A percentile compares a stretch with the other conserved stretches of the same genome.
Conservation (phyloP, 2,888 invertebrate species). For the Dicyrtomina minuta region DNA sequence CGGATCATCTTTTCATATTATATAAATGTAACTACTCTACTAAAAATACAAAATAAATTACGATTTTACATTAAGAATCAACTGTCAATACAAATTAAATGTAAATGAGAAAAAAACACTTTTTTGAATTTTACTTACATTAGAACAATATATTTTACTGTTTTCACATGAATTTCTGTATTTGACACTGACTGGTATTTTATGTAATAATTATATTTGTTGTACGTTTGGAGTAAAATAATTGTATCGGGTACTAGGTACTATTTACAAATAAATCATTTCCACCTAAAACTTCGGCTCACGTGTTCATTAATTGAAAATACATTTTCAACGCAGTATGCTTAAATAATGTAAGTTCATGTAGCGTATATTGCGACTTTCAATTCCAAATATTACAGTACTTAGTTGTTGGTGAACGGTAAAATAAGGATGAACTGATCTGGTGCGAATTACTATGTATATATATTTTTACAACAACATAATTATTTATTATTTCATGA, state of each 20-base stretch:
- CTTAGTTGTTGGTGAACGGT: too few species aligned
- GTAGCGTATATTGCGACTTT: neutral
- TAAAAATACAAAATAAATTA: too few species aligned
- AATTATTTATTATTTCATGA: neutral
- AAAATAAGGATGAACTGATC: neutral
- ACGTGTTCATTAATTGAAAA: neutral
- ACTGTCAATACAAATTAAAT: too few species aligned
- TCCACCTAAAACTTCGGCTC: neutral
- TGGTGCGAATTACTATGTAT: neutral
- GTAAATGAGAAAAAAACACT: neutral
- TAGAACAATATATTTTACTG: slow-evolving; percentile 21
- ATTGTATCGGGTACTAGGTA: slow-evolving; percentile 23
- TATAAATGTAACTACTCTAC: too few species aligned
- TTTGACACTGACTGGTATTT: slow-evolving; percentile 12
- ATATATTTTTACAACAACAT: neutral
- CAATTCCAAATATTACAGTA: neutral
- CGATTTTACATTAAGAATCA: too few species aligned
- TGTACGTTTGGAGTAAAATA: slow-evolving; percentile 22
- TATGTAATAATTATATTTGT: slow-evolving; percentile 22
- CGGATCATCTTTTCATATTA: neutral
- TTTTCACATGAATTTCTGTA: slow-evolving; percentile 26
- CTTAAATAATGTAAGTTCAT: neutral
- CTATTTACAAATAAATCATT: slow-evolving; percentile 19
- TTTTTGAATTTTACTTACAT: slow-evolving; percentile 21
- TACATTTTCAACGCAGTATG: neutral